Conservation (phyloP, 1,140 invertebrate species). For the Contarinia nasturtii region DNA sequence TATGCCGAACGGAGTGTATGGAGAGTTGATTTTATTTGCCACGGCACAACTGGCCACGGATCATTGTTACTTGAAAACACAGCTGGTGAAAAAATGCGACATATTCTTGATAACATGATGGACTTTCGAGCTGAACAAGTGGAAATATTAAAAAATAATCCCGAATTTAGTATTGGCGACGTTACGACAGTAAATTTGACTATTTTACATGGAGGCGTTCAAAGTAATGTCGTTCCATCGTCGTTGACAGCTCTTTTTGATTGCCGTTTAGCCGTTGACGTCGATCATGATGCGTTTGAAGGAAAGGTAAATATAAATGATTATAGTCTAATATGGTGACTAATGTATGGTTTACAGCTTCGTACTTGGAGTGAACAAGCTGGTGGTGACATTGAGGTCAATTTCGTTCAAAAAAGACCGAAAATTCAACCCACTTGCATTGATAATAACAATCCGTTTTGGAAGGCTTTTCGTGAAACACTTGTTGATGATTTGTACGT, state of each 20-base stretch:
- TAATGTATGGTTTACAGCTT: not conserved
- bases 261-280: slow-evolving; percentile 32
- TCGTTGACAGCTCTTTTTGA: slow-evolving; percentile 60
- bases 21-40: slow-evolving; percentile 28
- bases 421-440: not conserved
- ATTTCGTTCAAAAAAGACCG: not conserved
- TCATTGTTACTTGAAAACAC: slow-evolving; percentile 55
- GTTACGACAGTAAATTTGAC: slow-evolving; percentile 73
- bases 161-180: slow-evolving; percentile 43
- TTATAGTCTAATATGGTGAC: too few relatives aligned
- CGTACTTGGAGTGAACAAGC: not conserved
- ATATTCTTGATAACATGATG: slow-evolving; percentile 53
- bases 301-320: not conserved
- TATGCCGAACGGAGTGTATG: not conserved
- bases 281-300: not conserved
- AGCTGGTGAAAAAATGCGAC: slow-evolving; percentile 52
- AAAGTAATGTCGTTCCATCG: slow-evolving; percentile 70
- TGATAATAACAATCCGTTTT: not conserved
- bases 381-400: not conserved
- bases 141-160: slow-evolving; percentile 35
- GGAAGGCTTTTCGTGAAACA: not conserved
- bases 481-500: too few relatives aligned
- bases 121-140: slow-evolving; percentile 45
- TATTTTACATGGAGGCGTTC: slow-evolving; percentile 60
- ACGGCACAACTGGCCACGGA: slow-evolving; percentile 61